A percentile compares a stretch with the other conserved stretches of the same genome.
Conservation (phyloP, 2,888 invertebrate genomes). For the Noctua janthe region DNA sequence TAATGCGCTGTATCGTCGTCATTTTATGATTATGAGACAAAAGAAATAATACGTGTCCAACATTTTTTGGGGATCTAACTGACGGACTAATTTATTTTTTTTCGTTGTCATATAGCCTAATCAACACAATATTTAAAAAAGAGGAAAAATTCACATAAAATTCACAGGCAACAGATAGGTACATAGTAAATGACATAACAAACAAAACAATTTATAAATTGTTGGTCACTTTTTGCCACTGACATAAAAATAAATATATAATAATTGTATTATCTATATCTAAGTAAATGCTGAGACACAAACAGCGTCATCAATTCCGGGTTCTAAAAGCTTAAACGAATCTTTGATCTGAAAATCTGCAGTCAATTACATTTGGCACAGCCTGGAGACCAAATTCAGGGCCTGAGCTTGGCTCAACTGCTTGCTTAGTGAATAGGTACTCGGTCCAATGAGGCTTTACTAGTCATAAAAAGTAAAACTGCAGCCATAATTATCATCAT, state of each 20-base stretch:
- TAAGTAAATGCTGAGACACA: conserved; percentile 27
- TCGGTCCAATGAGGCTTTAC: background rate
- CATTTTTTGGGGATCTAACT: no score
- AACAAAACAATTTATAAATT: background rate
- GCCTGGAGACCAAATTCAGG: background rate
- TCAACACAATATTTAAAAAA: background rate
- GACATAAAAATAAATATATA: conserved; percentile 32
- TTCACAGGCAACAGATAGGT: no score
- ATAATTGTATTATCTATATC: conserved; percentile 9
- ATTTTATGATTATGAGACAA: no score
- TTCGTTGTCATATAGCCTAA: no score
- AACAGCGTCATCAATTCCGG: background rate
- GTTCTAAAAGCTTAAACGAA: background rate
- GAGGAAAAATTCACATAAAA: background rate
- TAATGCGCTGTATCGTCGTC: no score
- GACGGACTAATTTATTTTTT: no score
- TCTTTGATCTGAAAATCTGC: background rate
- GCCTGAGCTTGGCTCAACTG: background rate
- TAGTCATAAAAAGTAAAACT: background rate
- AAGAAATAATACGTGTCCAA: no score
- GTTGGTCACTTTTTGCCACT: conserved; percentile 7
- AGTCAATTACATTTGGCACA: background rate
- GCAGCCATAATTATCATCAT: background rate
- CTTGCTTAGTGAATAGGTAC: background rate
- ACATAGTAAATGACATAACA: background rate